Evolutionary conservation across 2,113 vertebrate genomes (phyloP), one percentile per base, ranked within the genome.

Genomic region (Plestiodon gilberti): DNA sequence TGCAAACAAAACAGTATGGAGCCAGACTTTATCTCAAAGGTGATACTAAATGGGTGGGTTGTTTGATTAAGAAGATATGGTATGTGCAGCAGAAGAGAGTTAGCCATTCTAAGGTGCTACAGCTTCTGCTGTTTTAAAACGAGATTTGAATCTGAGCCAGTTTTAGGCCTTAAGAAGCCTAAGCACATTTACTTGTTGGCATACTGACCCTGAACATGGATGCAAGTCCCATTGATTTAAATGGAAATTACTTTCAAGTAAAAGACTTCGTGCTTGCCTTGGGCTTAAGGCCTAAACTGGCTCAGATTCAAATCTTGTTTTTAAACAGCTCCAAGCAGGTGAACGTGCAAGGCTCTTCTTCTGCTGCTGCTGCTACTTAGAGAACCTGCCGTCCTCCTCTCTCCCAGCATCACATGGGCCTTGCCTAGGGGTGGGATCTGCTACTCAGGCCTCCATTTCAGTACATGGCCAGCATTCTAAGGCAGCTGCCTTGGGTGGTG

Each of bases 21-120:
- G 78, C 55, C 70, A 75, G 71, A 75, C 82, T 75, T 75, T 84
- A 75, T 75, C 55, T 75, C 10, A 15, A 62, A 62, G 59, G 35
- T 81, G 40, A 74, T 74, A 74, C 71, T 52, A 81, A 65, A 74
- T 62, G 78, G 78, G 78, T 74, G 40, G 69, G 59, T 86, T 86
- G 69, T 81, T 86, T 86, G 85, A 86, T 81, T 81, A 81, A 74
- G 69, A 86, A 86, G 61, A 81, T 81, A 75, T 52, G 23, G n/a
- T 81, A 86, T 74, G 40, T 64, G 43, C 70, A 30, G 52, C 61
- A n/a, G n/a, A n/a, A 78, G 6, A 59, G 20, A 30, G 38, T 80
- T 74, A 35, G 74, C 40, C 38, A 52, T 35, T 86, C 67, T 33
- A 38, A 86, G 28, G 73, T 23, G 22, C 57, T 38, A 81, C 17